A percentile compares a stretch with the other conserved stretches of the same genome.
Conservation (phyloP, 1,140 invertebrate genomes). For the Cydia splendana region DNA sequence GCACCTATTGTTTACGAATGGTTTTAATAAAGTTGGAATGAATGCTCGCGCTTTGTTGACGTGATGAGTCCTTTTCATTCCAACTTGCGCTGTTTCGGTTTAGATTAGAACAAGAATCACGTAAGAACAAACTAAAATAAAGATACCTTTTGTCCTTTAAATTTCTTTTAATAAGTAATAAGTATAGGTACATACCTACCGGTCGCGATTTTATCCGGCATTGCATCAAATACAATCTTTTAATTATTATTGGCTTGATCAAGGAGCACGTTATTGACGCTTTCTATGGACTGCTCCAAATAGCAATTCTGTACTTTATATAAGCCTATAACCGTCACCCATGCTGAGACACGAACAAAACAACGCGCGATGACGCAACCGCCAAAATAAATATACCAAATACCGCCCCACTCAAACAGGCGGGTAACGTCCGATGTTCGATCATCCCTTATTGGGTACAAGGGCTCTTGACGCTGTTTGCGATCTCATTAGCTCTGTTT, state of each 20-base stretch:
- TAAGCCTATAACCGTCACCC: neutral
- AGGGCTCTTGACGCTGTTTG: constrained; percentile 63
- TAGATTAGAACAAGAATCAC: neutral
- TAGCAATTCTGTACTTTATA: neutral
- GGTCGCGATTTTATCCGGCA: too few relatives aligned
- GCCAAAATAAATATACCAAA: constrained; percentile 62
- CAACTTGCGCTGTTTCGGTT: neutral
- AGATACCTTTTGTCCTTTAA: neutral
- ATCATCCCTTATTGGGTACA: constrained; percentile 51
- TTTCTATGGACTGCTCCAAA: neutral
- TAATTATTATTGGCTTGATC: neutral
- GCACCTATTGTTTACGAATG: constrained; percentile 42
- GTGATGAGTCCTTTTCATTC: constrained; percentile 6
- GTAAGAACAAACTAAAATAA: neutral
- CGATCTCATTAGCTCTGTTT: constrained; percentile 72
- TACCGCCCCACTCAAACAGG: constrained; percentile 66
- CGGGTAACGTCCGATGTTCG: constrained; percentile 46
- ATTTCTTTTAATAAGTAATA: too few relatives aligned
- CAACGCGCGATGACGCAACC: constrained; percentile 32
- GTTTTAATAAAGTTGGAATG: constrained; percentile 31
- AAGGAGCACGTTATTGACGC: neutral
- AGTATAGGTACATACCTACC: too few relatives aligned
- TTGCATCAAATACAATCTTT: neutral
- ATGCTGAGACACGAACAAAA: constrained; percentile 6
- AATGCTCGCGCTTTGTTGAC: constrained; percentile 16